These are phyloP conservation scores for Lasioglossum calceatum DNA, from an alignment of 2,888 invertebrate species.

Conservation along the genomic window DNA sequence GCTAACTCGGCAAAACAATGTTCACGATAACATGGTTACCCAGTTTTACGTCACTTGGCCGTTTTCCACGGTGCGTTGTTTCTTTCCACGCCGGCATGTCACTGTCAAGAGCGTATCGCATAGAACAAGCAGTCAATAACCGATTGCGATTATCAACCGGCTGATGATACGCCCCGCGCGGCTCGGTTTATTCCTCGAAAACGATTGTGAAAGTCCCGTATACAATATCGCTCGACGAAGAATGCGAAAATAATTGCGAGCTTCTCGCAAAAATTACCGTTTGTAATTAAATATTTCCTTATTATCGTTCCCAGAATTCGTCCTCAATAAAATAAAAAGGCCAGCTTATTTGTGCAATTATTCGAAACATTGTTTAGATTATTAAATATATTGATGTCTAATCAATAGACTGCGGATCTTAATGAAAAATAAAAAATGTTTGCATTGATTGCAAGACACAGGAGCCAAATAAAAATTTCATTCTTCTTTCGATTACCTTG, in stretches of 20 bases:
- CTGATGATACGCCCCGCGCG: conserved; percentile 19
- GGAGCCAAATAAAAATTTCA: no score
- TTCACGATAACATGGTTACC: conserved; percentile 54
- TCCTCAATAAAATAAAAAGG: no score
- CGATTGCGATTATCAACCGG: conserved; percentile 74
- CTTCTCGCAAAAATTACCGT: background rate
- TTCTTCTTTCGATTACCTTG: no score
- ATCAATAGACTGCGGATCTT: no score
- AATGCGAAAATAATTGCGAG: conserved; percentile 1
- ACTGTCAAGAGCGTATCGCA: conserved; percentile 35
- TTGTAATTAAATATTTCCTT: background rate
- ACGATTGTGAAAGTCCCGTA: conserved; percentile 22
- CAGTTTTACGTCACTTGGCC: conserved; percentile 55
- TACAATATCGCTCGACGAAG: conserved; percentile 12
- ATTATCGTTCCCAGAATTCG: no score
- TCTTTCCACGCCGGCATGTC: conserved; percentile 46
- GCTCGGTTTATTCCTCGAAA: conserved; percentile 46
- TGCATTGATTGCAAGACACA: no score
- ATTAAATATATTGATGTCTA: no score
- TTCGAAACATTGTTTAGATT: no score
- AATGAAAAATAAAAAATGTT: no score
- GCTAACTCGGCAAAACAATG: conserved; percentile 20
- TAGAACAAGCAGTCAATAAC: conserved; percentile 71
- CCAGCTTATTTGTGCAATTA: no score
- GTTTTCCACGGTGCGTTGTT: conserved; percentile 44